These are phyloP conservation scores for Doryteuthis pealeii DNA, from an alignment of 1,140 invertebrate genomes.

Conservation along the genomic window DNA sequence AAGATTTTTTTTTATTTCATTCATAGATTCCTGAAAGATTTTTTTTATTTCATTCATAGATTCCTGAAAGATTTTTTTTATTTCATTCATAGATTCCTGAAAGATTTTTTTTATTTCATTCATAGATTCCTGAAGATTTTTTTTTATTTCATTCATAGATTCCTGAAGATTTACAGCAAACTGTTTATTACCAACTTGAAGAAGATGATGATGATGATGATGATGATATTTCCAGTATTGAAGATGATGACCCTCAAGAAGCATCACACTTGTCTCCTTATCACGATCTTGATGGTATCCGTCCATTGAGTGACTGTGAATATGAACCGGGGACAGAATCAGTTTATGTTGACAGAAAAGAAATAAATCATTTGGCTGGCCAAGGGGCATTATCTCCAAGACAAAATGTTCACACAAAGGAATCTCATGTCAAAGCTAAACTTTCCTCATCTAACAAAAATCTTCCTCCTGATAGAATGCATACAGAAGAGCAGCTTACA, in stretches of 20 bases:
- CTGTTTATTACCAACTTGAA: conserved; percentile 7
- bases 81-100: too few relatives aligned
- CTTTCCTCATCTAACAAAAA: too few relatives aligned
- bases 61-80: too few relatives aligned
- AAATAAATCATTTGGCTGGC: neutral
- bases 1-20: too few relatives aligned
- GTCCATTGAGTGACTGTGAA: neutral
- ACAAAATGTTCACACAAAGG: neutral
- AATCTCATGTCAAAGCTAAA: too few relatives aligned
- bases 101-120: too few relatives aligned
- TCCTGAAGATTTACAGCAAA: conserved; percentile 10
- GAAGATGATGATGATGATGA: conserved; percentile 17
- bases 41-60: too few relatives aligned
- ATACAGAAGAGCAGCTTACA: too few relatives aligned
- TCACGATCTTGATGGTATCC: too few relatives aligned
- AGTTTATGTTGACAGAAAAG: neutral
- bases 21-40: too few relatives aligned
- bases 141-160: conserved; percentile 27
- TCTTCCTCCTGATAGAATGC: too few relatives aligned
- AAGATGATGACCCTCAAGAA: conserved; percentile 10
- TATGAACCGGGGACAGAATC: neutral
- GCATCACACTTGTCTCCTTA: neutral
- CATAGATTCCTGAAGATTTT: too few relatives aligned
- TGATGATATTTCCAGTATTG: conserved; percentile 3
- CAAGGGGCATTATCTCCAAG: neutral